Conservation (phyloP, 30 jellyfish, hydroid and myxozoan genomes). For the Pelagia noctiluca region DNA sequence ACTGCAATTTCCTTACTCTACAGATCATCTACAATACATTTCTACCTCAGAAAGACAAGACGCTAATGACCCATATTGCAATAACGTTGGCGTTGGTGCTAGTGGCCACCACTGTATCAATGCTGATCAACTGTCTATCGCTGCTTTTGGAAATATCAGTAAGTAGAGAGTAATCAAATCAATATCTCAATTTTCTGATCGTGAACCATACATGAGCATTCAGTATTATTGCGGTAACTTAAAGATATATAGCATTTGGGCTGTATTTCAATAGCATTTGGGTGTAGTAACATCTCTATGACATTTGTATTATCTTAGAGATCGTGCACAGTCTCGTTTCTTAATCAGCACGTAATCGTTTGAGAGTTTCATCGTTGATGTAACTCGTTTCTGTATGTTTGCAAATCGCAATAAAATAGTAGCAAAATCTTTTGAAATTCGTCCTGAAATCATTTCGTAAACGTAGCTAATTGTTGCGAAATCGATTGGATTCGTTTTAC, state of each 20-base stretch:
- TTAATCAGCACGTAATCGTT: too few relatives aligned
- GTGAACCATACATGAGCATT: not conserved
- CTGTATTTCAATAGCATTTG: too few relatives aligned
- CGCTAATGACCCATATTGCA: conserved; percentile 55
- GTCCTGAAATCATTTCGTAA: not conserved
- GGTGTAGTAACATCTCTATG: not conserved
- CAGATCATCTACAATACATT: conserved; percentile 36
- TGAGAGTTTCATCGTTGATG: too few relatives aligned
- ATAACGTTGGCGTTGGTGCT: conserved; percentile 62
- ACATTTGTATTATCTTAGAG: too few relatives aligned
- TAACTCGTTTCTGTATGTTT: too few relatives aligned
- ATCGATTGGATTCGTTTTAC: not conserved
- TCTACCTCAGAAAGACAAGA: conserved; percentile 15
- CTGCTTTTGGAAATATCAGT: conserved; percentile 79
- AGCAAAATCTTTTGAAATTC: not conserved
- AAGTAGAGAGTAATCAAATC: not conserved
- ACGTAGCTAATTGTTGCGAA: not conserved
- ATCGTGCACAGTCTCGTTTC: too few relatives aligned
- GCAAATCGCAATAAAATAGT: too few relatives aligned
- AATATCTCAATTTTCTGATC: not conserved
- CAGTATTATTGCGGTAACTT: not conserved
- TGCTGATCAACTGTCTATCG: conserved; percentile 80
- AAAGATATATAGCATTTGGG: not conserved
- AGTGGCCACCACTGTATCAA: conserved; percentile 55
- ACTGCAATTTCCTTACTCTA: too few relatives aligned